phyloP scores from a whole-genome alignment of 2,888 invertebrate genomes.

The Acronicta alni region DNA sequence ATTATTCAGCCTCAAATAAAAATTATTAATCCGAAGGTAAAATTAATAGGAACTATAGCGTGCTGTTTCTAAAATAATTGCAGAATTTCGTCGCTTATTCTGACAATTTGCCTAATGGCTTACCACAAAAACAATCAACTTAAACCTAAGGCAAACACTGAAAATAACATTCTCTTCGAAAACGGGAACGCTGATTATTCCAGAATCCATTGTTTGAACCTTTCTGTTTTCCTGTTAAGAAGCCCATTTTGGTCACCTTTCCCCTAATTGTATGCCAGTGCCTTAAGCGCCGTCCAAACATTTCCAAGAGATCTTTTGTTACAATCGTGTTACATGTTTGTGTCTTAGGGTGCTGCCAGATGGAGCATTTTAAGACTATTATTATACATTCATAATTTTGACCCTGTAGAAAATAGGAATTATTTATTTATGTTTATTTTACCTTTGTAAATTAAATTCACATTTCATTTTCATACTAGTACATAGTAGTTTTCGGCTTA shows the following conservation, averaged over 20 bases:
- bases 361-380: too few species aligned
- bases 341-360: slow-evolving; percentile 13
- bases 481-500: too few species aligned
- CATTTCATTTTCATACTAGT: too few species aligned
- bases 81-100: slow-evolving; percentile 15
- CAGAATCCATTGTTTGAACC: slow-evolving; percentile 67
- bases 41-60: neutral
- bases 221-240: slow-evolving; percentile 72
- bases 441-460: too few species aligned
- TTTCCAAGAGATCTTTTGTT: slow-evolving; percentile 53
- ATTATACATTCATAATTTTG: too few species aligned
- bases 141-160: slow-evolving; percentile 67
- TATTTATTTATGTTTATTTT: too few species aligned
- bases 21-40: slow-evolving; percentile 4
- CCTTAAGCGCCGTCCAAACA: slow-evolving; percentile 65
- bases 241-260: slow-evolving; percentile 68
- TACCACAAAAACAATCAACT: slow-evolving; percentile 63
- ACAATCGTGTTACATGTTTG: slow-evolving; percentile 26
- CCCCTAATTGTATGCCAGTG: slow-evolving; percentile 76
- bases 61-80: slow-evolving; percentile 6
- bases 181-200: slow-evolving; percentile 72
- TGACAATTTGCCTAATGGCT: slow-evolving; percentile 51
- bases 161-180: slow-evolving; percentile 64
- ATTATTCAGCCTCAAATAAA: neutral
- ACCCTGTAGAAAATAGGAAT: too few species aligned